Evolutionary conservation across 2,888 invertebrate species (phyloP), one percentile per base, ranked within the genome.

Genomic region (Netelia melanura): DNA sequence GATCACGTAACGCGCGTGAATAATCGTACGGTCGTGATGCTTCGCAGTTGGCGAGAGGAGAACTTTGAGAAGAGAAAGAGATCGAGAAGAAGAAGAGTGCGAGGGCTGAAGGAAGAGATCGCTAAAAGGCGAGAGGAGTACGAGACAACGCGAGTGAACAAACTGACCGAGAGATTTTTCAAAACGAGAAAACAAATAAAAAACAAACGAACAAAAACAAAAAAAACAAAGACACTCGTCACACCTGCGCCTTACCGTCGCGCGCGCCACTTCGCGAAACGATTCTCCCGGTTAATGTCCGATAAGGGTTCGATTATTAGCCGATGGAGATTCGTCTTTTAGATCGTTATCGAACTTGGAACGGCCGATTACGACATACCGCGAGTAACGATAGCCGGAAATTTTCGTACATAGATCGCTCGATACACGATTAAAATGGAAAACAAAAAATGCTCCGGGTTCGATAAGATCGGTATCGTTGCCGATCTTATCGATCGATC

Each of bases 1-100:
- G 86, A 86, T 74, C 83, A 83, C 83, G 83, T 86, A 85, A 83
- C 75, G 67, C 82, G 83, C 77, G 84, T 86, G 86, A 87, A 86
- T 87, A 87, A 87, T 87, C 86, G 82, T 67, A 79, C 25, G 25
- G 82, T 84, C 85, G 86, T 84, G 86, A 83, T 84, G 56, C 43
- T 71, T 43, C 8, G 52, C 72, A 25, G 25, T 25, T 25, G 25
- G 2, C 25, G 25, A 25, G 25, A 25, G 25, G 25, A 25, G 2
- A 25, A 25, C 25, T 2, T 25, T 25, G 25, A 25, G 25, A 25
- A 25, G 25, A 25, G 25, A 1, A 25, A 25, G 25, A 25, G 25
- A 25, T 2, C 2, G 25, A 25, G 25, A 25, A 25, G 25, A 25
- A 3, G 1, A 1, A 25, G 25, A 25, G 25, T 3, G 0, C 0